Evolutionary conservation across 2,888 invertebrate species (phyloP).

Genomic region (Blera fallax): DNA sequence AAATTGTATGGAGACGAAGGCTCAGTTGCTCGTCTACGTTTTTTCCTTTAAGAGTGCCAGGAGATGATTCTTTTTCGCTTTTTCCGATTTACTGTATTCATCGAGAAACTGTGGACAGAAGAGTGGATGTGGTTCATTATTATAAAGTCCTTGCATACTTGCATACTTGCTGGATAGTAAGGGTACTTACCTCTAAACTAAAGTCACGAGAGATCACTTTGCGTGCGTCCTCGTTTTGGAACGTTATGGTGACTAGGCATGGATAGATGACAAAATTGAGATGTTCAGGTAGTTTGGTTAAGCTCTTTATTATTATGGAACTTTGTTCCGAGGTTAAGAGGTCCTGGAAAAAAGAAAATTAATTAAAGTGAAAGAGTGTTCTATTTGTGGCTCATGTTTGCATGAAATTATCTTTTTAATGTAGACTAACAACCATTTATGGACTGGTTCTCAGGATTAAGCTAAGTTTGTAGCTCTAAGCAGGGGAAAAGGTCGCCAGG

Average conservation of each 20-base stretch:
- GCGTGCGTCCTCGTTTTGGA: slow-evolving; percentile 80
- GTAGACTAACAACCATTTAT: too few relatives aligned
- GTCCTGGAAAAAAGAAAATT: slow-evolving; percentile 75
- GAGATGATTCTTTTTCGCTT: slow-evolving; percentile 80
- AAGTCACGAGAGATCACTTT: slow-evolving; percentile 80
- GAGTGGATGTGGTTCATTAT: not conserved
- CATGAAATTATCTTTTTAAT: too few relatives aligned
- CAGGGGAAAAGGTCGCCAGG: too few relatives aligned
- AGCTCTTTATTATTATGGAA: slow-evolving; percentile 80
- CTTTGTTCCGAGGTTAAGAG: slow-evolving; percentile 80
- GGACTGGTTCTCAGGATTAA: too few relatives aligned
- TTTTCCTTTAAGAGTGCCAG: slow-evolving; percentile 77
- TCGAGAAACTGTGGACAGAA: slow-evolving; percentile 77
- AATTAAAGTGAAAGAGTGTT: slow-evolving; percentile 10
- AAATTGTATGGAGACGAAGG: not conserved
- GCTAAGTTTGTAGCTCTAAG: too few relatives aligned
- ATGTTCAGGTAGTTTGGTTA: slow-evolving; percentile 80
- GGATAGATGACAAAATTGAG: slow-evolving; percentile 81
- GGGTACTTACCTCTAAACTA: slow-evolving; percentile 79
- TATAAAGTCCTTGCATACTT: not conserved
- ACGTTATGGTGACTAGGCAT: slow-evolving; percentile 80
- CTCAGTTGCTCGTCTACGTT: slow-evolving; percentile 54
- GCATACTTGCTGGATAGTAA: not conserved
- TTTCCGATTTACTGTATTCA: slow-evolving; percentile 81
- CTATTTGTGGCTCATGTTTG: not conserved